Evolutionary conservation across 2,113 vertebrate species (phyloP).

Genomic region (Corydoras maculifer): DNA sequence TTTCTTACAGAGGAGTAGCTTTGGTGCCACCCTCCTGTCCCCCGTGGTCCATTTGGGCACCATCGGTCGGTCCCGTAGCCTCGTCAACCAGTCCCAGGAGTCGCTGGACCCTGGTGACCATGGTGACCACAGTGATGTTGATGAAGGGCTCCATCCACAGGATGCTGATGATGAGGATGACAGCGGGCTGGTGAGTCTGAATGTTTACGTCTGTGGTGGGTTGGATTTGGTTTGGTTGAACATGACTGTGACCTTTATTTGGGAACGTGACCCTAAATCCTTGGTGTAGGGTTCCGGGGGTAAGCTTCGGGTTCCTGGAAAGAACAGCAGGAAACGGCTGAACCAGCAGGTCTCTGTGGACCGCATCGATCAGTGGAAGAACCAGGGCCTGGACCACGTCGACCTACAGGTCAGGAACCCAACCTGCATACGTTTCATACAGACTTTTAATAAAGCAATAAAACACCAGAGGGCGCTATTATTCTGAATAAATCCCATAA

Average conservation of each 20-base stretch:
- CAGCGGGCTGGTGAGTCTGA: slow-evolving; percentile 62
- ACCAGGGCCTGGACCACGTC: slow-evolving; percentile 66
- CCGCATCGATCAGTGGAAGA: slow-evolving; percentile 74
- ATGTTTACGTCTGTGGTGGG: not conserved
- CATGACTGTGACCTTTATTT: no score
- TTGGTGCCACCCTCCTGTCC: slow-evolving; percentile 66
- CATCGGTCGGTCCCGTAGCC: slow-evolving; percentile 67
- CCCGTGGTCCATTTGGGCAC: slow-evolving; percentile 69
- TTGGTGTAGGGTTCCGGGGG: slow-evolving; percentile 59
- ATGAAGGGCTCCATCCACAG: slow-evolving; percentile 65
- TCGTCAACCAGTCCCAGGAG: slow-evolving; percentile 70
- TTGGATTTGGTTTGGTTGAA: not conserved
- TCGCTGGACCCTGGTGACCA: slow-evolving; percentile 67
- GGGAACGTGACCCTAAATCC: no score
- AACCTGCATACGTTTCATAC: no score
- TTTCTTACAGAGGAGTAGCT: slow-evolving; percentile 59
- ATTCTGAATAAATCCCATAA: no score
- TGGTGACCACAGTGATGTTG: slow-evolving; percentile 69
- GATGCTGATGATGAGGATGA: slow-evolving; percentile 81
- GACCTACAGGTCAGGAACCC: slow-evolving; percentile 59
- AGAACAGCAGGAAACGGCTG: slow-evolving; percentile 77
- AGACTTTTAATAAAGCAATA: not conserved
- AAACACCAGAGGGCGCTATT: not conserved
- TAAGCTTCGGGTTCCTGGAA: slow-evolving; percentile 71
- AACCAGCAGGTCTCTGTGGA: slow-evolving; percentile 77